These are phyloP conservation scores for Andrena marginata DNA, from an alignment of 2,888 invertebrate genomes.

Conservation along the genomic window DNA sequence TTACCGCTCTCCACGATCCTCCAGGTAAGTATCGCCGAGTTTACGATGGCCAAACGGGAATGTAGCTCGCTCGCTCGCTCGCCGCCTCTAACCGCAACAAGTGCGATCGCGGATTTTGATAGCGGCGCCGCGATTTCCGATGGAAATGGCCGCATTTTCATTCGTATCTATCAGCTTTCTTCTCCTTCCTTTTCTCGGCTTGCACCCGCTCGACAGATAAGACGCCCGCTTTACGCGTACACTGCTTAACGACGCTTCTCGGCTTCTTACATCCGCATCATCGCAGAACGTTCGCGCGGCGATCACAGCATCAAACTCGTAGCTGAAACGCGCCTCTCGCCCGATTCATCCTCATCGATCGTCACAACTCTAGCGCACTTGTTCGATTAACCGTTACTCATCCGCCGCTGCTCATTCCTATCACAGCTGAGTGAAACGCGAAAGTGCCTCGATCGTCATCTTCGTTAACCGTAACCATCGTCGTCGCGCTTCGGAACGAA, in stretches of 20 bases:
- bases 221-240: background rate
- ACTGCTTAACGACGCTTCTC: constrained; percentile 33
- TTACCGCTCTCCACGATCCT: constrained; percentile 78
- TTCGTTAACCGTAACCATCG: background rate
- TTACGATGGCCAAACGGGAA: constrained; percentile 5
- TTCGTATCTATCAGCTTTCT: background rate
- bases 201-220: background rate
- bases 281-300: background rate
- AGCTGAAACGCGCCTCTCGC: background rate
- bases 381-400: background rate
- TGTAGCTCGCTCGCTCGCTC: constrained; percentile 6
- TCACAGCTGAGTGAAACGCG: background rate
- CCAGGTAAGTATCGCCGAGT: constrained; percentile 79
- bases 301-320: background rate
- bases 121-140: background rate
- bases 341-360: background rate
- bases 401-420: constrained; percentile 7
- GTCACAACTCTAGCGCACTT: background rate
- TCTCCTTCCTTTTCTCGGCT: background rate
- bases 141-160: background rate
- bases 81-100: constrained; percentile 9
- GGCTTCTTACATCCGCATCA: background rate
- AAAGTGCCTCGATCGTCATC: background rate
- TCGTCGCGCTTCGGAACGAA: background rate
- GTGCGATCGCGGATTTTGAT: background rate